These are phyloP conservation scores for Pomacea maculata DNA, from an alignment of 1,140 invertebrate genomes.

Conservation along the genomic window DNA sequence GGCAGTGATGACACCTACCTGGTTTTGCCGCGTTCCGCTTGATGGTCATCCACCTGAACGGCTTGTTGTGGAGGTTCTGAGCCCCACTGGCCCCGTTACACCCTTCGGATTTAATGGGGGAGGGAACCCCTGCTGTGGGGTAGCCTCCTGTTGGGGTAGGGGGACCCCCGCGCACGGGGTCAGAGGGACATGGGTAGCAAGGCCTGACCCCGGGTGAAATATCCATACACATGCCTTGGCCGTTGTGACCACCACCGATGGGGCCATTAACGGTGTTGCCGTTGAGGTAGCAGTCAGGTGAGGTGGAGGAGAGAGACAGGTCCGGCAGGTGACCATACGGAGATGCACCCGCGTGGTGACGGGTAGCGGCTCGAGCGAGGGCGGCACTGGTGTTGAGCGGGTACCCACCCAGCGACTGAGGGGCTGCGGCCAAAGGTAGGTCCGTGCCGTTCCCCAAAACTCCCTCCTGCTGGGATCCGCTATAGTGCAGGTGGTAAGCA, in stretches of 20 bases:
- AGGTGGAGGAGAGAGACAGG: constrained; percentile 1
- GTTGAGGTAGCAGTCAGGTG: constrained; percentile 23
- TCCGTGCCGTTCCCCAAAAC: constrained; percentile 34
- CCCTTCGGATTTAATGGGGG: constrained; percentile 49
- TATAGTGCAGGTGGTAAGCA: constrained; percentile 41
- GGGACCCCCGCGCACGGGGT: constrained; percentile 31
- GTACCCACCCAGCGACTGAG: constrained; percentile 34
- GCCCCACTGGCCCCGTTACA: constrained; percentile 30
- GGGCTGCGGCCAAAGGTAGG: constrained; percentile 41
- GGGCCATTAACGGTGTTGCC: constrained; percentile 3
- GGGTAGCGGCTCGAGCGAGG: constrained; percentile 33
- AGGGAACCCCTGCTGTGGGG: constrained; percentile 39
- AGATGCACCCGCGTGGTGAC: constrained; percentile 36
- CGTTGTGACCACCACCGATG: constrained; percentile 20
- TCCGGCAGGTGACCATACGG: constrained; percentile 37
- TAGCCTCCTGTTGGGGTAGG: constrained; percentile 34
- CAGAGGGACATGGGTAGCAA: constrained; percentile 36
- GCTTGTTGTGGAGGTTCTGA: constrained; percentile 49
- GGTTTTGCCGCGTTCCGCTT: constrained; percentile 56
- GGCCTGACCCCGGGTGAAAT: constrained; percentile 32
- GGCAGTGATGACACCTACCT: constrained; percentile 35
- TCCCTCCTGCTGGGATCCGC: constrained; percentile 12
- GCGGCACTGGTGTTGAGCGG: constrained; percentile 36
- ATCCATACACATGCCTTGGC: constrained; percentile 10
- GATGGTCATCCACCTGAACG: constrained; percentile 61